Evolutionary conservation across 1,140 invertebrate genomes (phyloP).

Genomic region (Drosophila gunungcola): DNA sequence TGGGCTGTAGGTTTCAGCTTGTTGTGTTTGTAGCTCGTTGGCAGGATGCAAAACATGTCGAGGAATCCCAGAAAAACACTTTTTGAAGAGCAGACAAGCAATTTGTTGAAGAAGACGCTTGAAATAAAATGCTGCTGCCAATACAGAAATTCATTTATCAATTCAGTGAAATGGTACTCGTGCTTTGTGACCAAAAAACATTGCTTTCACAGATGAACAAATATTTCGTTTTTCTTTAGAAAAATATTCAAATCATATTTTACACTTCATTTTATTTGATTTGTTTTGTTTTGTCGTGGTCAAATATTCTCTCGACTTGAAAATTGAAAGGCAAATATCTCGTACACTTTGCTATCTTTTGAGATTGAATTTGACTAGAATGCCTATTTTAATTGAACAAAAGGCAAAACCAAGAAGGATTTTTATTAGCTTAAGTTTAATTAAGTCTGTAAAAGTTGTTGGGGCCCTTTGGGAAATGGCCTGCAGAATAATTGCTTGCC

Average conservation of each 20-base stretch:
- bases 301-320: neutral
- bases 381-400: neutral
- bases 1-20: constrained; percentile 28
- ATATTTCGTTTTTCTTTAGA: neutral
- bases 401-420: constrained; percentile 19
- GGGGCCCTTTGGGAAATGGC: constrained; percentile 32
- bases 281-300: constrained; percentile 4
- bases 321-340: constrained; percentile 1
- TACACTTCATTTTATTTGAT: constrained; percentile 4
- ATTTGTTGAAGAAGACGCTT: constrained; percentile 3
- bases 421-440: constrained; percentile 69
- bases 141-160: constrained; percentile 34
- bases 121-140: constrained; percentile 10
- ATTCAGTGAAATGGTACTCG: constrained; percentile 9
- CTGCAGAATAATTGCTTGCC: constrained; percentile 2
- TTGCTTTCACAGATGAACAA: neutral
- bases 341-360: constrained; percentile 11
- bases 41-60: constrained; percentile 36
- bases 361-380: constrained; percentile 61
- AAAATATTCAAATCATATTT: constrained; percentile 21
- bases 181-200: neutral
- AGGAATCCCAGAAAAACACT: constrained; percentile 21
- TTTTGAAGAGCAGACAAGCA: constrained; percentile 10
- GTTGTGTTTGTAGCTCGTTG: neutral
- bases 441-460: constrained; percentile 57